These are phyloP conservation scores for Cacatua alba DNA, from an alignment of 2,113 vertebrate genomes.

Conservation along the genomic window DNA sequence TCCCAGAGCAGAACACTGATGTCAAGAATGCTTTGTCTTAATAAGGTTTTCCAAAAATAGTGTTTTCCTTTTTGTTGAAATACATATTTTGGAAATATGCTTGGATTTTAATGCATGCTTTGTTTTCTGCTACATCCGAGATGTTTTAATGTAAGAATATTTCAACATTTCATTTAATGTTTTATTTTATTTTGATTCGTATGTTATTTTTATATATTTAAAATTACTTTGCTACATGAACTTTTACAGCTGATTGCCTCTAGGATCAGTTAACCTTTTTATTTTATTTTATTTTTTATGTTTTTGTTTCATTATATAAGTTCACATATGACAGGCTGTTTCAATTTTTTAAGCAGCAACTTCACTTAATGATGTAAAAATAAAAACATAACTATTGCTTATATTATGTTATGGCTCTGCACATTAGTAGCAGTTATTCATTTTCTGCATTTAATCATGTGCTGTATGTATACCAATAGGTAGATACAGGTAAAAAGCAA, in stretches of 20 bases:
- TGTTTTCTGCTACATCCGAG: not conserved
- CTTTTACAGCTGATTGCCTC: not conserved
- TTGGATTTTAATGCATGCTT: not conserved
- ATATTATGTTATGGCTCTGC: not conserved
- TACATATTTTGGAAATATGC: not conserved
- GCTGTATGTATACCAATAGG: fast-evolving
- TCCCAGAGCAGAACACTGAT: not conserved
- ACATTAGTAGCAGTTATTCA: not conserved
- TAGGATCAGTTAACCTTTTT: not conserved
- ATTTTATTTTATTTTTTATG: not conserved
- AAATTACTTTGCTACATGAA: not conserved
- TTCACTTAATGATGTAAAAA: not conserved
- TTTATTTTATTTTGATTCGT: not conserved
- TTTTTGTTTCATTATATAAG: not conserved
- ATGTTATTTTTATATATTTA: not conserved
- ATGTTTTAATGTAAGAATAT: not conserved
- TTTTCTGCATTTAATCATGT: not conserved
- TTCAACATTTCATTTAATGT: not conserved
- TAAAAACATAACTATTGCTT: not conserved
- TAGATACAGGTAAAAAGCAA: not conserved
- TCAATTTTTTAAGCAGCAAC: not conserved
- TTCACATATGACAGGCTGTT: not conserved
- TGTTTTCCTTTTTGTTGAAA: not conserved
- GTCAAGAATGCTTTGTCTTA: not conserved
- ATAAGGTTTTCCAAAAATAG: not conserved